Percentiles rank a stretch among this genome's conserved stretches.
Evolutionary conservation across 2,888 invertebrate species (phyloP).

Genomic region (Erebia aethiops): DNA sequence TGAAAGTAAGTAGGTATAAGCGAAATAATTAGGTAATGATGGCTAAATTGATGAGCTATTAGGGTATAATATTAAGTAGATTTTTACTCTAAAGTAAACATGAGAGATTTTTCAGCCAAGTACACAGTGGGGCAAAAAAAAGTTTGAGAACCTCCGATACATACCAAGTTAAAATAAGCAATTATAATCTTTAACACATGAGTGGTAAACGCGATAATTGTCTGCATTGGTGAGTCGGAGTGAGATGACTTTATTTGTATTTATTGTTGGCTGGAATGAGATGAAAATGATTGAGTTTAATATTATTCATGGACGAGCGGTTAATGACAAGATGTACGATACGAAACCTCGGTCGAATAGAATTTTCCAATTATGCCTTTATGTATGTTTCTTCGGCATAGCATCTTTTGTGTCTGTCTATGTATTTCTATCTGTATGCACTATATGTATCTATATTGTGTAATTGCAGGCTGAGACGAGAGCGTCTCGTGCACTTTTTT

Average conservation of each 20-base stretch:
- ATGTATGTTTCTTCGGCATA: background rate
- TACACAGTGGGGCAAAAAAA: background rate
- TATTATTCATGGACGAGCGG: constrained; percentile 64
- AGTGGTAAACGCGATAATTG: constrained; percentile 49
- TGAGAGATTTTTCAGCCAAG: no score
- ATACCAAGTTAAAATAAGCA: constrained; percentile 26
- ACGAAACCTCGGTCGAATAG: background rate
- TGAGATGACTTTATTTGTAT: constrained; percentile 53
- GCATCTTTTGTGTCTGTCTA: no score
- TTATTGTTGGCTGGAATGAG: constrained; percentile 46
- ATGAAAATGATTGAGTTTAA: constrained; percentile 62
- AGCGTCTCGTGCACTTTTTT: no score
- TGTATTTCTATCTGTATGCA: no score
- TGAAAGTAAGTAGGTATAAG: no score
- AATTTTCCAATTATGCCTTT: constrained; percentile 1
- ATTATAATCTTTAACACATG: constrained; percentile 51
- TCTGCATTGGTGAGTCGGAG: constrained; percentile 38
- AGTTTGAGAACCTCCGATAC: constrained; percentile 3
- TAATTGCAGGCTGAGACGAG: no score
- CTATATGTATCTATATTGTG: no score
- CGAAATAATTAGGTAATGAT: no score
- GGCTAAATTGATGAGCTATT: no score
- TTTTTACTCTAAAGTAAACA: no score
- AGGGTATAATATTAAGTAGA: no score
- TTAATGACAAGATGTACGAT: constrained; percentile 40